These are phyloP conservation scores for Sternarchorhynchus goeldii DNA, from an alignment of 2,797 vertebrate genomes.

Conservation along the genomic window DNA sequence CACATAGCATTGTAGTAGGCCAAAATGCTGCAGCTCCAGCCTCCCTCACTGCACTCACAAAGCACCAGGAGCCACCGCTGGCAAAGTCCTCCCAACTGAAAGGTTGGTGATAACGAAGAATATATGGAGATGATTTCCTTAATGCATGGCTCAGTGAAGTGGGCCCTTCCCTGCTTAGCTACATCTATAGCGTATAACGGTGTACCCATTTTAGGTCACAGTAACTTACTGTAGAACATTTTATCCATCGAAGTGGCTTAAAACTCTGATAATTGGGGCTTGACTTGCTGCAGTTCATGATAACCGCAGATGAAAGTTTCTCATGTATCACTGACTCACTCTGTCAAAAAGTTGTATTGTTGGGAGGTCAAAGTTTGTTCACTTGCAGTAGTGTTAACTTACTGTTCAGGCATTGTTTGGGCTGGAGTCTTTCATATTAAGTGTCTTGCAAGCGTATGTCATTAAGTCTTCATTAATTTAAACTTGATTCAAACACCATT, in stretches of 20 bases:
- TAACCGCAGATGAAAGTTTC: background rate
- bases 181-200: slow-evolving; percentile 53
- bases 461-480: background rate
- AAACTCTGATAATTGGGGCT: background rate
- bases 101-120: slow-evolving; percentile 74
- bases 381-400: background rate
- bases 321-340: slow-evolving; percentile 6
- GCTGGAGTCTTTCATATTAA: too few relatives aligned
- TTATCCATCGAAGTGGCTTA: background rate
- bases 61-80: slow-evolving; percentile 73
- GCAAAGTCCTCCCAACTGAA: slow-evolving; percentile 73
- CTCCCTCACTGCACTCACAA: slow-evolving; percentile 73
- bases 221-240: slow-evolving; percentile 6
- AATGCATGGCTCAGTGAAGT: slow-evolving; percentile 70
- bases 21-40: slow-evolving; percentile 70
- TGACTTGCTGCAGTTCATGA: background rate
- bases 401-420: background rate
- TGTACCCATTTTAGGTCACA: slow-evolving; percentile 29
- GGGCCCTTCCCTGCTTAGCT: slow-evolving; percentile 68
- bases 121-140: slow-evolving; percentile 59
- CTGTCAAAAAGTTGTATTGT: background rate
- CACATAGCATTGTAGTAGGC: slow-evolving; percentile 51
- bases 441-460: background rate
- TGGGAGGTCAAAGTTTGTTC: background rate
- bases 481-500: too few relatives aligned